Percentiles rank a stretch among this genome's conserved stretches.
These are phyloP conservation scores for Margaritifera margaritifera DNA, from an alignment of 2,888 invertebrate species.

Conservation along the genomic window DNA sequence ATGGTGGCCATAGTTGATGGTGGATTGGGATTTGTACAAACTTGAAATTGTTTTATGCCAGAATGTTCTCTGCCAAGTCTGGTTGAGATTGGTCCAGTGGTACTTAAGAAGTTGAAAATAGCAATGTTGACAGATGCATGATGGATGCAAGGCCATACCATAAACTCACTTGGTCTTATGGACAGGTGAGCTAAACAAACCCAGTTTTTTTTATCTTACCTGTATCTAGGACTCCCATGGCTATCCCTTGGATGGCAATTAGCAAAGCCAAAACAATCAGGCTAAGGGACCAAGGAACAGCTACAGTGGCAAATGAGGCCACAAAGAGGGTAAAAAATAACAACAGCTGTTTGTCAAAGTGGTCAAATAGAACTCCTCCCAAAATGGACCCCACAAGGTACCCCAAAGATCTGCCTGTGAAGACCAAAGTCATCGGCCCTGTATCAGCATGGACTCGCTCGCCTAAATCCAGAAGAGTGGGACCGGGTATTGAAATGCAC, in stretches of 20 bases:
- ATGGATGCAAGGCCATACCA: too few species aligned
- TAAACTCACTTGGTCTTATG: too few species aligned
- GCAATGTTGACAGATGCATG: too few species aligned
- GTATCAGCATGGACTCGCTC: conserved; percentile 64
- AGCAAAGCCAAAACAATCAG: conserved; percentile 65
- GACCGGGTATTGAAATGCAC: conserved; percentile 73
- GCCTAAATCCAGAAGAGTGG: conserved; percentile 71
- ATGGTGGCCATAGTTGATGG: too few species aligned
- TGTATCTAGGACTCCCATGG: conserved; percentile 72
- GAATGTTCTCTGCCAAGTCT: too few species aligned
- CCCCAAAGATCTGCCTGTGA: conserved; percentile 72
- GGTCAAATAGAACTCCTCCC: conserved; percentile 69
- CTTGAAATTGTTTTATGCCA: too few species aligned
- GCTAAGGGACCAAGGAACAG: conserved; percentile 71
- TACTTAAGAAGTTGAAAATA: too few species aligned
- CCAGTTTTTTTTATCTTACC: conserved; percentile 37
- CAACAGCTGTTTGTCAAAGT: conserved; percentile 70
- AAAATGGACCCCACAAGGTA: conserved; percentile 72
- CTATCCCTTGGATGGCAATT: conserved; percentile 70
- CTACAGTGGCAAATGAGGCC: conserved; percentile 70
- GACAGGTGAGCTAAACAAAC: not conserved
- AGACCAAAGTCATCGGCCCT: conserved; percentile 69
- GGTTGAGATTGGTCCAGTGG: too few species aligned
- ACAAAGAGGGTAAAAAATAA: conserved; percentile 70
- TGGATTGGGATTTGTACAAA: too few species aligned